Conservation (phyloP, 1,140 invertebrate species). For the Eumeta japonica region DNA sequence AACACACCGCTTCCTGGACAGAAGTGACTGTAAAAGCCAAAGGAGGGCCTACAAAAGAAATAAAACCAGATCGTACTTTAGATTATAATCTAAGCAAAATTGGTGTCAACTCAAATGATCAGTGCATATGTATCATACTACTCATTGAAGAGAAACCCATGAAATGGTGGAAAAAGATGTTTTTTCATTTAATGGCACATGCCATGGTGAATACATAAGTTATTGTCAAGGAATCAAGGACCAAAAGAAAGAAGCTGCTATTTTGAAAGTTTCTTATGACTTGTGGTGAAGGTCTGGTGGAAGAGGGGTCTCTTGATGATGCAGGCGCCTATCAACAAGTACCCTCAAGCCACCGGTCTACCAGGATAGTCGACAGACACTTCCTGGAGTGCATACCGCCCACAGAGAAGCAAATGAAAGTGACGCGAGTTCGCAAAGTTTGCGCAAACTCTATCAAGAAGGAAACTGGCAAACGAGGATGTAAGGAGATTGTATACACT, state of each 20-base stretch:
- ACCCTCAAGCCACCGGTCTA: no score
- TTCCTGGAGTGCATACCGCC: constrained; percentile 12
- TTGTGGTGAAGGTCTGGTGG: no score
- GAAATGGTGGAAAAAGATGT: no score
- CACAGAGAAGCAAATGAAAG: constrained; percentile 9
- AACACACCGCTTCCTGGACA: constrained; percentile 13
- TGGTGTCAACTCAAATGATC: constrained; percentile 12
- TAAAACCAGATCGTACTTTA: constrained; percentile 11
- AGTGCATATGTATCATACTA: constrained; percentile 6
- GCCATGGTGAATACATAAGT: constrained; percentile 5
- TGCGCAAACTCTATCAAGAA: constrained; percentile 14
- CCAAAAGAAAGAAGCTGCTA: no score
- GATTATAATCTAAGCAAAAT: constrained; percentile 16
- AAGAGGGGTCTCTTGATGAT: no score
- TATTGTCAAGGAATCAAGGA: neutral
- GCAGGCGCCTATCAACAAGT: no score
- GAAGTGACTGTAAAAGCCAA: constrained; percentile 11
- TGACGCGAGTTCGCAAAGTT: constrained; percentile 17
- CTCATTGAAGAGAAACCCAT: constrained; percentile 7
- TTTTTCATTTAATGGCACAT: constrained; percentile 5
- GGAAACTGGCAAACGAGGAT: constrained; percentile 7
- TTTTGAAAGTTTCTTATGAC: no score
- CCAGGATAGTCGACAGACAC: constrained; percentile 8
- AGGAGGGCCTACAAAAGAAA: constrained; percentile 8
- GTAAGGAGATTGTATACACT: constrained; percentile 4